Evolutionary conservation across 2,888 invertebrate species (phyloP), one percentile per base, ranked within the genome.

Genomic region (Sabatieria punctata): DNA sequence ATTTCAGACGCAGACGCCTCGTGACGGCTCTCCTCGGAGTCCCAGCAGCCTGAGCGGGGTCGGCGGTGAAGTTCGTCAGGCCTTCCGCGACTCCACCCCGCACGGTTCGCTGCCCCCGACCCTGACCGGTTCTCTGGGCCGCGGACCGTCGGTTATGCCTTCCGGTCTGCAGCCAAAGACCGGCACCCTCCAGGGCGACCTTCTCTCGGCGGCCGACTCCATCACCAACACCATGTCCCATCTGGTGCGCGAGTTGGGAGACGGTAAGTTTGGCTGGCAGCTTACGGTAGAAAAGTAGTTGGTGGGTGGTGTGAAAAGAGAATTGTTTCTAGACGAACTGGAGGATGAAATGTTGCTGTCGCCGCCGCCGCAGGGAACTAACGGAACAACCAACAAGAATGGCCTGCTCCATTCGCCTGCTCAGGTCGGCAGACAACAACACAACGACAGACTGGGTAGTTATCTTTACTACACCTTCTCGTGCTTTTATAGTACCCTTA

Each of bases 191-290:
- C 51, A 58, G 51, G 65, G 84, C 64, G 88, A 89, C 69, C 75
- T 95, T 46, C 75, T 93, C 56, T 82, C 84, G 62, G 91, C 93
- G 41, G 93, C 93, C 39, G 93, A 93, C 71, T 89, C 86, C 25
- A 91, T 95, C 57, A 91, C 93, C 51, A 85, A 85, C 70, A 93
- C 93, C 51, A 93, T 95, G 89, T 88, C 89, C 30, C 85, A 86
- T 24, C 77, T 95, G 57, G 93, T 95, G 57, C 77, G 85, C 68
- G 93, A 95, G 73, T 77, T 93, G 46, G 89, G 91, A 71, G 83
- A 85, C 3, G 45, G 44, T 43, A 21, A 25, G 24, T 19, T n/a
- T n/a, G n/a, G n/a, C n/a, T n/a, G n/a, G n/a, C n/a, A n/a, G n/a
- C n/a, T n/a, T n/a, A n/a, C n/a, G n/a, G n/a, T n/a, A n/a, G n/a